A percentile compares a stretch with the other conserved stretches of the same genome.
Evolutionary conservation across 2,888 invertebrate species (phyloP).

Genomic region (Tortrix viridana): DNA sequence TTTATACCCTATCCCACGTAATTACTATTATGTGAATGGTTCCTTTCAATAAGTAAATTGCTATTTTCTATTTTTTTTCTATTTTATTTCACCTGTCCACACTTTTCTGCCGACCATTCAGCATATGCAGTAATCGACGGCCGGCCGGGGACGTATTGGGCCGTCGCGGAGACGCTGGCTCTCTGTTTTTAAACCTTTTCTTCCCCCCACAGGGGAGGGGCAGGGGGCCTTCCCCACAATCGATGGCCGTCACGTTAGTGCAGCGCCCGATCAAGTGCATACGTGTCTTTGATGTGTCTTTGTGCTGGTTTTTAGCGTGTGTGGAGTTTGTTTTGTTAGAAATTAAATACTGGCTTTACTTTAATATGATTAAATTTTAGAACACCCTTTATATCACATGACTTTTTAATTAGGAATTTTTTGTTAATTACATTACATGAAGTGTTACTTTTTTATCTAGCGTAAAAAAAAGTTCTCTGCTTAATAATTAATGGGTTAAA

Average conservation of each 20-base stretch:
- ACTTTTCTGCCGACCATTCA: constrained; percentile 54
- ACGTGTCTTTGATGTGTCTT: constrained; percentile 78
- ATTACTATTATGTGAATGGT: no score
- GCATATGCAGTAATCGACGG: constrained; percentile 80
- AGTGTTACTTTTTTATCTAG: no score
- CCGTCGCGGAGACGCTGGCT: constrained; percentile 78
- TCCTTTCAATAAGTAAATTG: no score
- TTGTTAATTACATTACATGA: no score
- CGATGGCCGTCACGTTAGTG: constrained; percentile 79
- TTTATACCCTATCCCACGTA: no score
- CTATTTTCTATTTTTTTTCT: not conserved
- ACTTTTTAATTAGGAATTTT: no score
- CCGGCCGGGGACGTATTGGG: constrained; percentile 81
- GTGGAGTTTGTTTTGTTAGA: constrained; percentile 44
- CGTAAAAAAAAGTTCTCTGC: no score
- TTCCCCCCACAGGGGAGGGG: constrained; percentile 46
- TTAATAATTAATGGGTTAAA: no score
- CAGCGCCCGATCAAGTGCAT: constrained; percentile 80
- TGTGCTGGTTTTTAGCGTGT: constrained; percentile 51
- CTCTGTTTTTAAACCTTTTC: constrained; percentile 68
- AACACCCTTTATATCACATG: no score
- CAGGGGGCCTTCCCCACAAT: constrained; percentile 57
- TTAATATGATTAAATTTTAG: no score
- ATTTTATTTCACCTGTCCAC: constrained; percentile 1
- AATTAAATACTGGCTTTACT: constrained; percentile 26